Percentiles rank a stretch among this genome's conserved stretches.
These are phyloP conservation scores for Drosophila limbata DNA, from an alignment of 2,888 invertebrate species.

Conservation along the genomic window DNA sequence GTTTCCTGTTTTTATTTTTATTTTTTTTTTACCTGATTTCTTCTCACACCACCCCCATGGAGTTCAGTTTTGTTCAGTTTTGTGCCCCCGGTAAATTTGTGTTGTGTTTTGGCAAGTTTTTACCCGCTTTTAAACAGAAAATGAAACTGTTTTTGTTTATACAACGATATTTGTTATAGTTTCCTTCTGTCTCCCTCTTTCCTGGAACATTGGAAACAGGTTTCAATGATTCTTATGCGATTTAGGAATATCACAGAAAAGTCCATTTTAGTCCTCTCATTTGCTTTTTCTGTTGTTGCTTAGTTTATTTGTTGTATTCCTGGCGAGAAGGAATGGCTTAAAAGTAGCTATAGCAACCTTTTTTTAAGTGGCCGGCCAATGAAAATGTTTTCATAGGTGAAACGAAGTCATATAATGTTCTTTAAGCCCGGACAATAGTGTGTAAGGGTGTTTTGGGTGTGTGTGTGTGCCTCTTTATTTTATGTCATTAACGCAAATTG, in stretches of 20 bases:
- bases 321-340: conserved; percentile 58
- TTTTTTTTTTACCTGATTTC: conserved; percentile 53
- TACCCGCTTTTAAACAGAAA: conserved; percentile 69
- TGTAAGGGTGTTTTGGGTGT: conserved; percentile 6
- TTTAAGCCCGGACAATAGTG: conserved; percentile 14
- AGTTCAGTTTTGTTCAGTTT: background rate
- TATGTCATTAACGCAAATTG: conserved; percentile 80
- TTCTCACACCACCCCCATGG: conserved; percentile 14
- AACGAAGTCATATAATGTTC: conserved; percentile 45
- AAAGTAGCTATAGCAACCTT: conserved; percentile 59
- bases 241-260: conserved; percentile 62
- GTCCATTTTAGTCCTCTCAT: conserved; percentile 14
- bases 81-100: conserved; percentile 40
- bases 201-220: conserved; percentile 31
- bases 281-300: conserved; percentile 9
- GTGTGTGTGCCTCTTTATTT: conserved; percentile 66
- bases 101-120: conserved; percentile 68
- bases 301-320: conserved; percentile 17
- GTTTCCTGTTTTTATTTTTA: conserved; percentile 43
- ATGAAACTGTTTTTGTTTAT: conserved; percentile 70
- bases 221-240: conserved; percentile 80
- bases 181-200: background rate
- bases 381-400: conserved; percentile 50
- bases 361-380: conserved; percentile 76
- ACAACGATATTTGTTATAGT: conserved; percentile 31